Base-by-base conservation (phyloP, 2,888 invertebrate species). In the Smittia sp. region DNA sequence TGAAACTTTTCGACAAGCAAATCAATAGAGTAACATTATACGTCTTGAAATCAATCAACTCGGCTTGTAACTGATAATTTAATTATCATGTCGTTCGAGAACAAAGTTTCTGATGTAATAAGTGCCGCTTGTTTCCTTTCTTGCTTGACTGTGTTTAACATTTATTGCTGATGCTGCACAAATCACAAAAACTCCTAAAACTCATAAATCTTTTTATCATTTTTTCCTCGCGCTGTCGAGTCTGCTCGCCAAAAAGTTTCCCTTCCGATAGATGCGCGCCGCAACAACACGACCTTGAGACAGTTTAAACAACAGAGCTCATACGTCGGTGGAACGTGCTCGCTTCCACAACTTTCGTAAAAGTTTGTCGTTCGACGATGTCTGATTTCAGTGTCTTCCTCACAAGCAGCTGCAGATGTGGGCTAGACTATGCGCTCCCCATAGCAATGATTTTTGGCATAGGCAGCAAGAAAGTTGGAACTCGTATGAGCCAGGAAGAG, bases 321-420 rank as follows among this genome's bases (percentile, higher is more conserved):
- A 67, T 67, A 22, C 67, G 41, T 67, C 67, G 41, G 20, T 32
- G 32, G 32, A 41, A 67, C 67, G 67, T 67, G 67, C 39, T 67
- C 11, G n/a, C n/a, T n/a, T n/a, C n/a, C n/a, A n/a, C n/a, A n/a
- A n/a, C n/a, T n/a, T n/a, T n/a, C n/a, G n/a, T n/a, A n/a, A n/a
- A n/a, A n/a, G n/a, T n/a, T n/a, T n/a, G n/a, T n/a, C n/a, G n/a
- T n/a, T n/a, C n/a, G n/a, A n/a, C n/a, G n/a, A n/a, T n/a, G n/a
- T n/a, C n/a, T n/a, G n/a, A n/a, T n/a, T n/a, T n/a, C n/a, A n/a
- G n/a, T n/a, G n/a, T n/a, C n/a, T n/a, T n/a, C n/a, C n/a, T n/a
- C n/a, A n/a, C n/a, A n/a, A n/a, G n/a, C n/a, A n/a, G n/a, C n/a
- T n/a, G n/a, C n/a, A n/a, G n/a, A n/a, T n/a, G n/a, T n/a, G n/a